Percentiles rank a stretch among this genome's conserved stretches.
These are phyloP conservation scores for Petrocephalus schoutedeni DNA, from an alignment of 2,797 vertebrate genomes.

Conservation along the genomic window DNA sequence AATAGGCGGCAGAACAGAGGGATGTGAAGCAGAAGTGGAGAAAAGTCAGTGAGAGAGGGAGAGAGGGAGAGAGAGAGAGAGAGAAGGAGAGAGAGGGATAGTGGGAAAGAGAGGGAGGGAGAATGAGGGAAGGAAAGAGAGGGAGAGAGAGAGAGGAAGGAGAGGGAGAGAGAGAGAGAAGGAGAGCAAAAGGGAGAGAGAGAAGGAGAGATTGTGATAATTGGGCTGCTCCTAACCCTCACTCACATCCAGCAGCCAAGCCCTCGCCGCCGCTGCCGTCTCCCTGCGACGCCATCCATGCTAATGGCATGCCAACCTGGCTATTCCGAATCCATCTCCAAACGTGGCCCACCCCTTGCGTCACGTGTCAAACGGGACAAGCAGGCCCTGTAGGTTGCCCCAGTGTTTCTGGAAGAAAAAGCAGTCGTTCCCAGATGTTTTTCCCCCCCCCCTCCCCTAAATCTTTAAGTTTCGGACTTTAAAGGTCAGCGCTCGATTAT, in stretches of 20 bases:
- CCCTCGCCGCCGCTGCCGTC: neutral
- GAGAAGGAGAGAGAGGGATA: neutral
- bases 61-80: neutral
- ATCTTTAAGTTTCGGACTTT: constrained; percentile 11
- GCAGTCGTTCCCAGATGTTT: neutral
- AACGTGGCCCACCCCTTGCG: neutral
- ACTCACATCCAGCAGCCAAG: neutral
- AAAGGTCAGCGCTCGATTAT: constrained; percentile 19
- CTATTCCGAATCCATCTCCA: neutral
- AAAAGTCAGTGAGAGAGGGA: neutral
- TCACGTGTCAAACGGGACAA: neutral
- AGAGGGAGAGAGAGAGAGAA: neutral
- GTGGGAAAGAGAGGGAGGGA: neutral
- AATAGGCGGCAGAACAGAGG: neutral
- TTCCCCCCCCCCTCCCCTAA: neutral
- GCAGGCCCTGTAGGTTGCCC: neutral
- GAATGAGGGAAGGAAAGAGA: too few relatives aligned
- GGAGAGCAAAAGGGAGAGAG: neutral
- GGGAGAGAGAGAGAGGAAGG: too few relatives aligned
- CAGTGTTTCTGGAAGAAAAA: neutral
- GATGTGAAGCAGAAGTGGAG: neutral
- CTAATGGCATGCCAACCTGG: neutral
- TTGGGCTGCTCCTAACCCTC: neutral
- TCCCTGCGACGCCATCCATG: neutral
- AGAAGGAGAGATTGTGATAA: neutral